Conservation (phyloP, 2,888 invertebrate genomes). For the Apoda limacodes region DNA sequence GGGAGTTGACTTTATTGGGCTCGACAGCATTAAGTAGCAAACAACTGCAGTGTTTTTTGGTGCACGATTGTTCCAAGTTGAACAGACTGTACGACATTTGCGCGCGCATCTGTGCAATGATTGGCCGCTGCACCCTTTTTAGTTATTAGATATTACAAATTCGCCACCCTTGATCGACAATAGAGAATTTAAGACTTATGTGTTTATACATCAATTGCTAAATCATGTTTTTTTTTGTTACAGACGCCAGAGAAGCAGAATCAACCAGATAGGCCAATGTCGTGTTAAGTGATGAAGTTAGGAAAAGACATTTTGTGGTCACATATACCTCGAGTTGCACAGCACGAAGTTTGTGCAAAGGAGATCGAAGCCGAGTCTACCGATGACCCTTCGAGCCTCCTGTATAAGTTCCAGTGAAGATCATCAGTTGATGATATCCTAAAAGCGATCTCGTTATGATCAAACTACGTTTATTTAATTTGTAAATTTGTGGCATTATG, state of each 20-base stretch:
- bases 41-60: slow-evolving; percentile 6
- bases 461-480: slow-evolving; percentile 57
- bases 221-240: slow-evolving; percentile 53
- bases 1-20: slow-evolving; percentile 17
- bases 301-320: slow-evolving; percentile 55
- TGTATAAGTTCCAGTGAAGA: slow-evolving; percentile 50
- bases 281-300: slow-evolving; percentile 48
- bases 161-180: no score
- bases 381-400: slow-evolving; percentile 26
- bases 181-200: no score
- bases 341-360: no score
- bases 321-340: slow-evolving; percentile 47
- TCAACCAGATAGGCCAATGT: slow-evolving; percentile 69
- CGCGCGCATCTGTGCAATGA: slow-evolving; percentile 53
- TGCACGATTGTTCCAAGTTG: slow-evolving; percentile 9
- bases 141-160: no score
- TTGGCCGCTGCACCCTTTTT: slow-evolving; percentile 36
- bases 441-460: slow-evolving; percentile 67
- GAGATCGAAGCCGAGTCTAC: no score
- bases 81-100: slow-evolving; percentile 29
- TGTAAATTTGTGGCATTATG: slow-evolving; percentile 58
- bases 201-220: slow-evolving; percentile 30
- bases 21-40: slow-evolving; percentile 15
- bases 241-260: slow-evolving; percentile 75
- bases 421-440: slow-evolving; percentile 63